phyloP scores from a whole-genome alignment of 2,797 vertebrate genomes.

The Falco cherrug region DNA sequence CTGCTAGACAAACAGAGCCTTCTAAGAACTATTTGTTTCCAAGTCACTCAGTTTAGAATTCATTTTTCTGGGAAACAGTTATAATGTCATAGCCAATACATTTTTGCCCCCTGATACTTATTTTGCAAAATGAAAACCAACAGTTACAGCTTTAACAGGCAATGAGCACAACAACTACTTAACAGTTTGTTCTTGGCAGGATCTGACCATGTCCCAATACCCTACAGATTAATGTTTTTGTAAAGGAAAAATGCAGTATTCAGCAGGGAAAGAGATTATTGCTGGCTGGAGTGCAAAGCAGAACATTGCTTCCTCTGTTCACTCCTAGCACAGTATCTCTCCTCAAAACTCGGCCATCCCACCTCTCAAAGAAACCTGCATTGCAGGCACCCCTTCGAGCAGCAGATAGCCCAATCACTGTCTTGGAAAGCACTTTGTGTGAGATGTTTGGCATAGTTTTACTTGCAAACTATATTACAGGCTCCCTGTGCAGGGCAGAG shows the following conservation, averaged over 20 bases:
- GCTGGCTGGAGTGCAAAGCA: constrained; percentile 27
- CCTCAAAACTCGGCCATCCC: background rate
- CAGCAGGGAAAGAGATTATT: constrained; percentile 59
- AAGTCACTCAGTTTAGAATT: constrained; percentile 18
- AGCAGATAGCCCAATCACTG: background rate
- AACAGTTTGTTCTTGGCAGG: constrained; percentile 77
- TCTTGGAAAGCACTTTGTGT: background rate
- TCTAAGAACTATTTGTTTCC: constrained; percentile 55
- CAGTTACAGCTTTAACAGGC: constrained; percentile 67
- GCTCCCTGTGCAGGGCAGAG: background rate
- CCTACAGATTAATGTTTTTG: constrained; percentile 68
- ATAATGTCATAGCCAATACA: constrained; percentile 42
- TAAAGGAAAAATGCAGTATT: constrained; percentile 60
- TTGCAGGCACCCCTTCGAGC: background rate
- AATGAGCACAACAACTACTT: constrained; percentile 65
- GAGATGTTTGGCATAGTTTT: background rate
- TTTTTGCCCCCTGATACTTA: constrained; percentile 50
- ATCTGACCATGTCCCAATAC: constrained; percentile 58
- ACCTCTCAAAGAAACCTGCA: background rate
- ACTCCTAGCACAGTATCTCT: background rate
- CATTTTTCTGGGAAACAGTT: constrained; percentile 44
- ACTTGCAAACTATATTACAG: background rate
- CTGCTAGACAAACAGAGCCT: constrained; percentile 15
- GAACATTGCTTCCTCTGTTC: constrained; percentile 15
- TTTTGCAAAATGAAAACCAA: constrained; percentile 69